Base-by-base conservation (phyloP, 2,113 vertebrate species). In the Osmerus mordax region DNA sequence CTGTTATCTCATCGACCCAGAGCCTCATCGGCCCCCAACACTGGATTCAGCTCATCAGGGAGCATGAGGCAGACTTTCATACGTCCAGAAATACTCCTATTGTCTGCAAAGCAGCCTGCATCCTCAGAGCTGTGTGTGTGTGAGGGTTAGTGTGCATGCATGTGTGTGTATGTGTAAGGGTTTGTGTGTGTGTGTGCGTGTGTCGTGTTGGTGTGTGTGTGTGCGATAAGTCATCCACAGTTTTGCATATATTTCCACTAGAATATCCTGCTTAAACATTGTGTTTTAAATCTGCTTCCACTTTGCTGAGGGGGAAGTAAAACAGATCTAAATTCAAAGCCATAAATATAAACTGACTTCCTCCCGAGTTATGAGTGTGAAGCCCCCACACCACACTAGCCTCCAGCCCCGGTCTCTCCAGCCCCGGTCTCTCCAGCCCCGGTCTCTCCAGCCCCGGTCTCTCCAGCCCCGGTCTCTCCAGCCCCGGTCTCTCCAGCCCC, bases 1-100 rank as follows among this genome's bases (percentile, higher is more conserved):
- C 71, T 70, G 78, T 74, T 79, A 82, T 82, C 71, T 84, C 72
- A 77, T 77, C 67, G 60, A 51, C 62, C 73, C 78, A 82, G 80
- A 79, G 75, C 32, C 4, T 65, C 58, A 60, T 69, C 76, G 25
- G 79, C 66, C 68, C 52, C 52, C 47, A 65, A 53, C 36, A 36
- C 67, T 29, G 16, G 29, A 41, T 55, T 21, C 15, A 47, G 69
- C 84, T 80, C 84, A 79, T 73, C 63, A 23, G 65, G 61, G 69
- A 83, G 73, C 77, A 62, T 41, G 54, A 69, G 53, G 64, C 72
- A 74, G 61, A 70, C 68, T 60, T 72, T 78, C 19, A 72, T 55
- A 59, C 70, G 61, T 69, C 74, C 65, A 70, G 74, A 86, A 73
- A 79, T 11, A 62, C 55, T 64, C 59, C 53, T 47, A 69, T 36